A percentile compares a stretch with the other conserved stretches of the same genome.
phyloP scores from a whole-genome alignment of 2,888 invertebrate genomes.

The Hybos culiciformis region DNA sequence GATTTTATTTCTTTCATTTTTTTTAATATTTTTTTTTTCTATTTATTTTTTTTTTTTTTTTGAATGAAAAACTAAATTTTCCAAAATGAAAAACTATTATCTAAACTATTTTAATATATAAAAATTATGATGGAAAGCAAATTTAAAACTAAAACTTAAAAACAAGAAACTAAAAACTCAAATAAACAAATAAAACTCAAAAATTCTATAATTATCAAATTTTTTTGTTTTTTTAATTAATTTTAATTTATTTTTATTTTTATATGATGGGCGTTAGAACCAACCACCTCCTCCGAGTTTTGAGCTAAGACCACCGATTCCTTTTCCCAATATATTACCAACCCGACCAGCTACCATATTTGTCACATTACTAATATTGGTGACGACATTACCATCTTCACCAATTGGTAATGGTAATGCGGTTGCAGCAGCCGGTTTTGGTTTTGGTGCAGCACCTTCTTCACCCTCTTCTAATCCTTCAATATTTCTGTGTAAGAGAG shows the following conservation, averaged over 20 bases:
- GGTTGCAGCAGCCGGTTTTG: slow-evolving; percentile 29
- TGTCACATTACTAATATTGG: slow-evolving; percentile 62
- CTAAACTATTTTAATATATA: neutral
- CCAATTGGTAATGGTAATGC: slow-evolving; percentile 37
- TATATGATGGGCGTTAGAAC: slow-evolving; percentile 45
- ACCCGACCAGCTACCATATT: slow-evolving; percentile 78
- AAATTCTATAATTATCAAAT: no score
- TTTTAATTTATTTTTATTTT: neutral
- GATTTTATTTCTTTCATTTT: no score
- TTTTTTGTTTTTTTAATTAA: neutral
- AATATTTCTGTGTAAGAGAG: slow-evolving; percentile 14
- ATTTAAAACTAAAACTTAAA: neutral
- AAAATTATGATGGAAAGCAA: neutral
- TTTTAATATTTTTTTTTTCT: no score
- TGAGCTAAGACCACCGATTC: slow-evolving; percentile 78
- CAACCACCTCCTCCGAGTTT: slow-evolving; percentile 79
- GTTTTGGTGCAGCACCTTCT: slow-evolving; percentile 24
- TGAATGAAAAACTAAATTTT: no score
- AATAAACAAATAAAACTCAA: neutral
- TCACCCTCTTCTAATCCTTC: slow-evolving; percentile 26
- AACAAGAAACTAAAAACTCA: neutral
- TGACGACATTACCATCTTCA: slow-evolving; percentile 54
- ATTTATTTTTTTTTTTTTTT: no score
- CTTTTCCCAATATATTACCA: slow-evolving; percentile 80
- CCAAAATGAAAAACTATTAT: no score